Evolutionary conservation across 2,113 vertebrate species (phyloP).

Genomic region (Serinus canaria): DNA sequence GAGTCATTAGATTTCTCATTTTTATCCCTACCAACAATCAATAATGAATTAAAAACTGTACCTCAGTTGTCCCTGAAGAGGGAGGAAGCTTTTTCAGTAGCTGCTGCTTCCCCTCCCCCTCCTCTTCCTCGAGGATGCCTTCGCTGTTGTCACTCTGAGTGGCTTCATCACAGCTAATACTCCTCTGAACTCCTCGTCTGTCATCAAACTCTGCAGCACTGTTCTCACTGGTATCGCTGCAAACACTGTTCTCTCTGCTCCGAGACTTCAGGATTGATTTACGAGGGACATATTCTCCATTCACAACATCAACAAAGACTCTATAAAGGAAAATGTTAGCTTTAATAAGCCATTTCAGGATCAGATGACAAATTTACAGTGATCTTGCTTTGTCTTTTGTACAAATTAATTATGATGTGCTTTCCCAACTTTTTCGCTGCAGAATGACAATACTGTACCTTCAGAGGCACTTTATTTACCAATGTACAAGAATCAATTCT

Average conservation of each 20-base stretch:
- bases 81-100: slow-evolving; percentile 56
- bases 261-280: slow-evolving; percentile 98
- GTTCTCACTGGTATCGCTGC: slow-evolving; percentile 89
- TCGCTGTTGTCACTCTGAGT: slow-evolving; percentile 82
- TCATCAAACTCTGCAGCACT: slow-evolving; percentile 87
- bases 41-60: slow-evolving; percentile 52
- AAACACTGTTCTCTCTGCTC: slow-evolving; percentile 97
- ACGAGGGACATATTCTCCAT: slow-evolving; percentile 88
- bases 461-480: slow-evolving; percentile 47
- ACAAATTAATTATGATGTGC: slow-evolving; percentile 58
- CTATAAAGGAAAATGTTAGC: slow-evolving; percentile 68
- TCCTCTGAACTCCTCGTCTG: slow-evolving; percentile 76
- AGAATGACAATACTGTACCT: slow-evolving; percentile 28
- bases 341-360: slow-evolving; percentile 57
- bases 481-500: background rate
- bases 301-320: slow-evolving; percentile 94
- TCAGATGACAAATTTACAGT: slow-evolving; percentile 53
- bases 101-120: slow-evolving; percentile 70
- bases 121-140: slow-evolving; percentile 81
- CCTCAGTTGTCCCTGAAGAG: slow-evolving; percentile 68
- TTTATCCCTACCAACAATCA: slow-evolving; percentile 41
- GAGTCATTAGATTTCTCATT: background rate
- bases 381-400: slow-evolving; percentile 38
- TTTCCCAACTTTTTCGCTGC: slow-evolving; percentile 15
- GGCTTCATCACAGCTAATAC: slow-evolving; percentile 77